Base-by-base conservation (phyloP, 2,888 invertebrate species). In the Emmelina monodactyla region DNA sequence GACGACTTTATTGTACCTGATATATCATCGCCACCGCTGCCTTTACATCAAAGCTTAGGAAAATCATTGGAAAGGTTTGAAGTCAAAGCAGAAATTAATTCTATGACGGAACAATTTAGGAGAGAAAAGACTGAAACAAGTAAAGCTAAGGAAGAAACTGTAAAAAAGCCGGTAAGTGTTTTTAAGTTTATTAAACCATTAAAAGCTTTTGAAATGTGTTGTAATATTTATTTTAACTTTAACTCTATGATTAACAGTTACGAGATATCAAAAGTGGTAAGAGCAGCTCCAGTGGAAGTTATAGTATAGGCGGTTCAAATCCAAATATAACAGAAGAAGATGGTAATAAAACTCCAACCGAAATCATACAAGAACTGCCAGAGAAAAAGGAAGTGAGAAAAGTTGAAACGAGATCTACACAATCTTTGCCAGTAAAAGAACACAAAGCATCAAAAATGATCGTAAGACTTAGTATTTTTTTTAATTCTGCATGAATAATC, bases 261-360 rank as follows among this genome's bases (percentile, higher is more conserved):
- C 64, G 65, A 46, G 73, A 69, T 44, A 61, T 60, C 31, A 56
- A 70, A 49, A 79, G 76, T 50, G 75, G 76, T 32, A 79, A 79
- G 51, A 79, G 78, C 58, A 79, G 79, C 59, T 79, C 79, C 40
- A 79, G 79, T 56, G 79, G 78, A 46, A 79, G 79, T 54, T 79
- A 78, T 51, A 78, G 76, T 56, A 64, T 79, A 66, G 67, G 71
- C 40, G 76, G 76, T 40, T 79, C 78, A 40, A 72, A 75, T 57
- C 68, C 73, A 15, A 79, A 76, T 50, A 57, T 76, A 11, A 68
- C 71, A 31, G 73, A 75, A 54, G 59, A 56, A 40, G 37, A 51
- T 14, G 46, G 49, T 32, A 58, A 63, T 30, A 70, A 69, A 54
- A 56, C 55, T 30, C 49, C 52, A n/a, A 53, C 53, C 19, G 65